A percentile compares a stretch with the other conserved stretches of the same genome.
phyloP scores from a whole-genome alignment of 2,888 invertebrate species.

The Dione juno region DNA sequence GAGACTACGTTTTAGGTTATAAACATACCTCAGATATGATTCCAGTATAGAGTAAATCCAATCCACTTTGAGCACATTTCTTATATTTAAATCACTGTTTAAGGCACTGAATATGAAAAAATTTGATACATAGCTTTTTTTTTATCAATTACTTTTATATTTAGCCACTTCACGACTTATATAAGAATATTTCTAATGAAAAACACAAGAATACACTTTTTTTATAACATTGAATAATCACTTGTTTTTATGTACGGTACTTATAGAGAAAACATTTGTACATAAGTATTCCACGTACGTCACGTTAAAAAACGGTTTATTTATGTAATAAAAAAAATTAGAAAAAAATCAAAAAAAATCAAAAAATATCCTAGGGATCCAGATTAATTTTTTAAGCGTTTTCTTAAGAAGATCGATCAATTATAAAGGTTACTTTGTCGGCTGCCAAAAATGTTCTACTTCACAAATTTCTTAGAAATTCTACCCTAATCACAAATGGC shows the following conservation, averaged over 20 bases:
- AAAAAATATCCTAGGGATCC: neutral
- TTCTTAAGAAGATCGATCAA: neutral
- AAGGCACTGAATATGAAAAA: constrained; percentile 52
- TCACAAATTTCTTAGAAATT: constrained; percentile 36
- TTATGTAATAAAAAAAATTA: neutral
- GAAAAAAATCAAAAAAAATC: neutral
- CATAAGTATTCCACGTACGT: neutral
- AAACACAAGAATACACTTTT: neutral
- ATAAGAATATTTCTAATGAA: too few relatives aligned
- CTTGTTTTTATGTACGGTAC: neutral
- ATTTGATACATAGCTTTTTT: too few relatives aligned
- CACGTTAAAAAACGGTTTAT: neutral
- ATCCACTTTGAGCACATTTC: constrained; percentile 37
- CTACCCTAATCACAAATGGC: constrained; percentile 37
- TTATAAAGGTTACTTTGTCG: constrained; percentile 28
- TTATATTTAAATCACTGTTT: constrained; percentile 44
- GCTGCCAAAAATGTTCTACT: constrained; percentile 39
- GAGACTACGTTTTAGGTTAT: constrained; percentile 26
- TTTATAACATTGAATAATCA: neutral
- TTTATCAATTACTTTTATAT: too few relatives aligned
- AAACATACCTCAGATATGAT: constrained; percentile 35
- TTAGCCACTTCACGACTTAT: too few relatives aligned
- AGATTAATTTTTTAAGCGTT: neutral
- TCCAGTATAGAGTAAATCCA: constrained; percentile 9
- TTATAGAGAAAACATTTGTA: too few relatives aligned